These are phyloP conservation scores for Reinhardtius hippoglossoides DNA, from an alignment of 2,113 vertebrate species.

Conservation along the genomic window DNA sequence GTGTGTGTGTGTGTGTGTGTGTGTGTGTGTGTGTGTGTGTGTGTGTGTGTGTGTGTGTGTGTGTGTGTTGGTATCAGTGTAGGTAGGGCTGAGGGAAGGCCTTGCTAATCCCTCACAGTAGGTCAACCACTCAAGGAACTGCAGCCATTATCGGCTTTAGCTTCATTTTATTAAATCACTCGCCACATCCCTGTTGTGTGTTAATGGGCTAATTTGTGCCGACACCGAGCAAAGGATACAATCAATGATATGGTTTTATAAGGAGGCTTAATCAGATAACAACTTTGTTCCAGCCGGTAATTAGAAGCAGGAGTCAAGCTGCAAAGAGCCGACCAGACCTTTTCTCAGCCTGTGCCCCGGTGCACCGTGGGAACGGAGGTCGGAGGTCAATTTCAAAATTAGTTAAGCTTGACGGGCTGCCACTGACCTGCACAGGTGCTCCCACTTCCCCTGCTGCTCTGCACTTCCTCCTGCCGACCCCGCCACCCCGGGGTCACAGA, in stretches of 20 bases:
- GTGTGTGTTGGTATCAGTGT: conserved; percentile 1
- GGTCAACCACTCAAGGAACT: conserved; percentile 71
- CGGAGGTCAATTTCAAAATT: conserved; percentile 89
- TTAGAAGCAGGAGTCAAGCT: conserved; percentile 88
- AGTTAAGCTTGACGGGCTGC: conserved; percentile 89
- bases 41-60: no score
- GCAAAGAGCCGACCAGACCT: conserved; percentile 46
- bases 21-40: neutral
- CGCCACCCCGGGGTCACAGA: conserved; percentile 60
- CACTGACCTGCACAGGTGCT: conserved; percentile 92
- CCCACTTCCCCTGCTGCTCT: conserved; percentile 77
- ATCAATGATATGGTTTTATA: conserved; percentile 81
- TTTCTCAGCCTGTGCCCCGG: conserved; percentile 64
- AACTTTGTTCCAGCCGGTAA: conserved; percentile 87
- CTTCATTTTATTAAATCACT: conserved; percentile 72
- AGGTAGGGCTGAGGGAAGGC: conserved; percentile 19
- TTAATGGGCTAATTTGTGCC: conserved; percentile 88
- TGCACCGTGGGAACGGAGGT: conserved; percentile 87
- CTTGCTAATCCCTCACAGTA: conserved; percentile 76
- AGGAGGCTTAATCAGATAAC: conserved; percentile 89
- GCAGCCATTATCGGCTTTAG: conserved; percentile 75
- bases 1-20: no score
- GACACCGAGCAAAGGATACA: conserved; percentile 88
- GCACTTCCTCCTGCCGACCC: conserved; percentile 85
- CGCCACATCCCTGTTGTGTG: conserved; percentile 84